Percentiles rank a stretch among this genome's conserved stretches.
Conservation (phyloP, 1,140 invertebrate species). For the Apis cerana region DNA sequence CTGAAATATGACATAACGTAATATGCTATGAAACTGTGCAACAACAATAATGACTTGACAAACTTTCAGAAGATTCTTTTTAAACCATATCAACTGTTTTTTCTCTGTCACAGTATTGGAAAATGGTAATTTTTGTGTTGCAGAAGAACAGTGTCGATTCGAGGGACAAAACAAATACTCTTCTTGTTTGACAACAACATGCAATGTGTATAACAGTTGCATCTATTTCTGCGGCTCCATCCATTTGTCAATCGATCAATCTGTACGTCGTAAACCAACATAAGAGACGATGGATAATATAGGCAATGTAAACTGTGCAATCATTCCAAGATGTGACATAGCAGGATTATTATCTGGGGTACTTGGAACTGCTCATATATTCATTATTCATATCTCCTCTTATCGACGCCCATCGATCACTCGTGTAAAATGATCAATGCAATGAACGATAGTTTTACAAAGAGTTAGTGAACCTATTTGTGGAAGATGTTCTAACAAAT, state of each 20-base stretch:
- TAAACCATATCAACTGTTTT: not conserved
- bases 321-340: slow-evolving; percentile 46
- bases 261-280: slow-evolving; percentile 12
- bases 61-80: not conserved
- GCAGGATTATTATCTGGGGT: slow-evolving; percentile 58
- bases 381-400: slow-evolving; percentile 53
- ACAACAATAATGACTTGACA: too few species aligned
- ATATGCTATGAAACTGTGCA: not conserved
- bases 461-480: not conserved
- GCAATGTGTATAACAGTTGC: slow-evolving; percentile 40
- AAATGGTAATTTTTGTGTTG: slow-evolving; percentile 25
- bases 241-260: slow-evolving; percentile 56
- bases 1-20: not conserved
- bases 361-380: slow-evolving; percentile 50
- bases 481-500: not conserved
- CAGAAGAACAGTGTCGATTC: slow-evolving; percentile 22
- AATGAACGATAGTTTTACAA: not conserved
- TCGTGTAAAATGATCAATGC: slow-evolving; percentile 12
- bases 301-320: slow-evolving; percentile 48
- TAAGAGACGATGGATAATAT: slow-evolving; percentile 39
- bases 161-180: slow-evolving; percentile 23
- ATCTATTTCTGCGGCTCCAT: slow-evolving; percentile 42
- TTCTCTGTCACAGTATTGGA: slow-evolving; percentile 21
- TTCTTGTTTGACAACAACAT: slow-evolving; percentile 34
- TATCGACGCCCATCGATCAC: slow-evolving; percentile 52